A percentile compares a stretch with the other conserved stretches of the same genome.
Conservation (phyloP, 2,113 vertebrate genomes). For the Apeltes quadracus region DNA sequence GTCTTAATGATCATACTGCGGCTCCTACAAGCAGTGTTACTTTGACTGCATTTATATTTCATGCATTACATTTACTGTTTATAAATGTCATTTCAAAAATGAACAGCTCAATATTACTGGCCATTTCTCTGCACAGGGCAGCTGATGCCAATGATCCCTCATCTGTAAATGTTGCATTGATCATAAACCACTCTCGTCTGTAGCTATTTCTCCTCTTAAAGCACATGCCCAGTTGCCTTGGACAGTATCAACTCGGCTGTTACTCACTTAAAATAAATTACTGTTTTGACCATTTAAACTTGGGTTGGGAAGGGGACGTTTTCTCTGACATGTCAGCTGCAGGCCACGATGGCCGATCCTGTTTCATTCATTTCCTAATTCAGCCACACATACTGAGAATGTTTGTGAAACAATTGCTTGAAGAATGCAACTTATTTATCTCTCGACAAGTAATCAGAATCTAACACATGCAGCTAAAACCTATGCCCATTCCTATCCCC, state of each 20-base stretch:
- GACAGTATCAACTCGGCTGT: constrained; percentile 17
- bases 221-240: constrained; percentile 7
- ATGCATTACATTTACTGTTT: constrained; percentile 27
- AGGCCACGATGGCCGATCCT: neutral
- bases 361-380: neutral
- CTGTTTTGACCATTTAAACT: constrained; percentile 31
- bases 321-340: constrained; percentile 6
- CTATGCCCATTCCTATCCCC: constrained; percentile 1
- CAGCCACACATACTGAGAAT: neutral
- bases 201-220: constrained; percentile 22
- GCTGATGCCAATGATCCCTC: constrained; percentile 63
- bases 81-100: constrained; percentile 19
- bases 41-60: constrained; percentile 33
- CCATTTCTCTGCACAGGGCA: constrained; percentile 32
- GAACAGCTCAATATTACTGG: constrained; percentile 20
- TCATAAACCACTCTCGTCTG: constrained; percentile 27
- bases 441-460: neutral
- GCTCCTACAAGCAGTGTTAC: constrained; percentile 29
- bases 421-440: neutral
- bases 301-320: too few species aligned
- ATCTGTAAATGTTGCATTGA: constrained; percentile 40
- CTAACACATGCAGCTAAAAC: neutral
- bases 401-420: neutral
- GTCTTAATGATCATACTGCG: constrained; percentile 18
- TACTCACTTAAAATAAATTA: constrained; percentile 15